Conservation (phyloP, 1,140 invertebrate genomes). For the Drosophila repleta region DNA sequence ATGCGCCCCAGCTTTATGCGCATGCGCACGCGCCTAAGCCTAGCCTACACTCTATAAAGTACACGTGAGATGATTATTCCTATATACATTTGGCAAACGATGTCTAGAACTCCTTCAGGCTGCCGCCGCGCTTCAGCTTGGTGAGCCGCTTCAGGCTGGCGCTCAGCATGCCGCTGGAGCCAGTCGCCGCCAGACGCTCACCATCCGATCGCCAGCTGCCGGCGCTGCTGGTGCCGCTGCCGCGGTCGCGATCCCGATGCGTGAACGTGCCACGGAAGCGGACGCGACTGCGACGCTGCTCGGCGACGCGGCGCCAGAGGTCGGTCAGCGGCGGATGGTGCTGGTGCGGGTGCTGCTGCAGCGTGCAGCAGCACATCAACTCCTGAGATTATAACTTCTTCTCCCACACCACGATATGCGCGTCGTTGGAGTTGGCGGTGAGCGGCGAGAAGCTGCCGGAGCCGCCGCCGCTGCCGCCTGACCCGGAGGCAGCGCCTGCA, state of each 20-base stretch:
- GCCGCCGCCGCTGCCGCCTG: constrained; percentile 26
- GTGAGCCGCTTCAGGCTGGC: constrained; percentile 71
- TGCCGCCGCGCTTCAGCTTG: constrained; percentile 77
- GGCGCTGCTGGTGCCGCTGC: constrained; percentile 10
- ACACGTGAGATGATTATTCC: constrained; percentile 26
- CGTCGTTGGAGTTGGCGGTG: constrained; percentile 90
- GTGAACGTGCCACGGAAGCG: constrained; percentile 71
- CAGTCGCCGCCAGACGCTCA: constrained; percentile 1
- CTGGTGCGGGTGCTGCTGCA: constrained; percentile 71
- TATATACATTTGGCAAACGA: constrained; percentile 26
- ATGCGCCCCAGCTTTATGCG: too few relatives aligned
- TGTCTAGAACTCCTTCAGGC: constrained; percentile 73
- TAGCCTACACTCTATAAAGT: constrained; percentile 25
- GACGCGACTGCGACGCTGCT: constrained; percentile 64
- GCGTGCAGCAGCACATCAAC: constrained; percentile 76
- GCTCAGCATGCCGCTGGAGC: constrained; percentile 49
- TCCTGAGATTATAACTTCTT: constrained; percentile 90
- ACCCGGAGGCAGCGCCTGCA: constrained; percentile 41
- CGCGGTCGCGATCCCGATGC: constrained; percentile 49
- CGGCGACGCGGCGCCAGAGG: constrained; percentile 52
- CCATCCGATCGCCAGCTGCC: constrained; percentile 20
- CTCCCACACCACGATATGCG: constrained; percentile 95
- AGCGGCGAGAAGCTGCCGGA: constrained; percentile 57
- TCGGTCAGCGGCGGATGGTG: constrained; percentile 60
- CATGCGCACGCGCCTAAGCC: constrained; percentile 2